Evolutionary conservation across 2,888 invertebrate species (phyloP), one percentile per base, ranked within the genome.

Genomic region (Leucoma salicis): DNA sequence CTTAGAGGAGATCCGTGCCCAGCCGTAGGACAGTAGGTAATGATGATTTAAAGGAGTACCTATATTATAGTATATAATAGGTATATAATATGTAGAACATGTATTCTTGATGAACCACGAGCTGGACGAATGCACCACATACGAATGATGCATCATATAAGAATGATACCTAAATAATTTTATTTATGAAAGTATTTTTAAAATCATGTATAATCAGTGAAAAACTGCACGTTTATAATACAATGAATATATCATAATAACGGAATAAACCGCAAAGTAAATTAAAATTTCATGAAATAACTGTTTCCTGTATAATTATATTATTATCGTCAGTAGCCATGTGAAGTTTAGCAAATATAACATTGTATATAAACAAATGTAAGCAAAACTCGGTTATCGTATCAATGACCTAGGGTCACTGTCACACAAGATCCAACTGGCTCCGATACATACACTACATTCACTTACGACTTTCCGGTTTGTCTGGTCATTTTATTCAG

Each of bases 361-460:
- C n/a, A n/a, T n/a, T n/a, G 40, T 46, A 47, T 1, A 35, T 53
- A 40, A 3, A 18, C 32, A 14, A 47, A 48, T 46, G 46, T 56
- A 46, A 38, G 61, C 54, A 63, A 73, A 78, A 73, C 72, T 77
- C 70, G 74, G 78, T 75, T 78, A 80, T 79, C 78, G 66, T 71
- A 63, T 61, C 66, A 66, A 53, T 76, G 76, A 81, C 79, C 78
- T 54, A 61, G 58, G 76, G 57, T 62, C 64, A 66, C 58, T 61
- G 61, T 54, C 63, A 60, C 50, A 39, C 42, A 34, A 34, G 35
- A 52, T 35, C 27, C 42, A 28, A 8, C 31, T 45, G 49, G 41
- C 40, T 62, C 60, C 66, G 66, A 42, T 35, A 16, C 29, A 28
- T 25, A 46, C 36, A 69, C 66, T 64, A 46, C 40, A 57, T 53